Percentiles rank a stretch among this genome's conserved stretches.
Conservation (phyloP, 37 sponge, comb jelly and placozoan genomes). For the Haliclona indistincta region DNA sequence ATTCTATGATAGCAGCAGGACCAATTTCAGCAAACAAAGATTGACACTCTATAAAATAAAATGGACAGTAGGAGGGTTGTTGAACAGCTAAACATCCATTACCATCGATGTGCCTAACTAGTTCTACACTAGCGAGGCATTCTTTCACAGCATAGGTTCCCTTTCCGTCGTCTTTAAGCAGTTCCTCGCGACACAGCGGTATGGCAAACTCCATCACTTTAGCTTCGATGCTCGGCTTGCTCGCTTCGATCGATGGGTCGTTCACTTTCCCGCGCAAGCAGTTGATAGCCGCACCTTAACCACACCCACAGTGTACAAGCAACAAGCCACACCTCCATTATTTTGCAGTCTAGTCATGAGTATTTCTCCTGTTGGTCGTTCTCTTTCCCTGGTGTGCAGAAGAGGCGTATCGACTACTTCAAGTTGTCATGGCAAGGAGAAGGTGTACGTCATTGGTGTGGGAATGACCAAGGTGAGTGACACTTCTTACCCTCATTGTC, state of each 20-base stretch:
- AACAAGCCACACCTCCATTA: too few relatives aligned
- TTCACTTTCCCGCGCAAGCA: too few relatives aligned
- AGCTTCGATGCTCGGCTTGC: too few relatives aligned
- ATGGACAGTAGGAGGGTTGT: too few relatives aligned
- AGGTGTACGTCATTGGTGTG: slow-evolving; percentile 73
- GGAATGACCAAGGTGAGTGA: slow-evolving; percentile 69
- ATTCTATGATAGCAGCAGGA: neutral
- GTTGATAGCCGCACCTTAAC: too few relatives aligned
- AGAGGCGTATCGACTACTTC: too few relatives aligned
- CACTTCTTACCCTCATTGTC: neutral
- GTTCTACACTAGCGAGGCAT: neutral
- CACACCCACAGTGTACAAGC: too few relatives aligned
- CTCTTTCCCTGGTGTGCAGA: too few relatives aligned
- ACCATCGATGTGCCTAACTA: neutral
- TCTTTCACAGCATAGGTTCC: neutral
- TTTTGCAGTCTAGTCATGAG: too few relatives aligned
- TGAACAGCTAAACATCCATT: neutral
- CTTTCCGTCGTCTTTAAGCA: neutral
- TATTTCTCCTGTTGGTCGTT: too few relatives aligned
- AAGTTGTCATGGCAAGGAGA: slow-evolving; percentile 34
- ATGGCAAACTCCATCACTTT: slow-evolving; percentile 4
- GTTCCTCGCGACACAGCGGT: neutral
- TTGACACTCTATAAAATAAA: slow-evolving; percentile 1
- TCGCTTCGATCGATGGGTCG: too few relatives aligned
- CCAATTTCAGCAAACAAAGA: slow-evolving; percentile 6